Evolutionary conservation across 2,888 invertebrate genomes (phyloP).

Genomic region (Campoletis raptor): DNA sequence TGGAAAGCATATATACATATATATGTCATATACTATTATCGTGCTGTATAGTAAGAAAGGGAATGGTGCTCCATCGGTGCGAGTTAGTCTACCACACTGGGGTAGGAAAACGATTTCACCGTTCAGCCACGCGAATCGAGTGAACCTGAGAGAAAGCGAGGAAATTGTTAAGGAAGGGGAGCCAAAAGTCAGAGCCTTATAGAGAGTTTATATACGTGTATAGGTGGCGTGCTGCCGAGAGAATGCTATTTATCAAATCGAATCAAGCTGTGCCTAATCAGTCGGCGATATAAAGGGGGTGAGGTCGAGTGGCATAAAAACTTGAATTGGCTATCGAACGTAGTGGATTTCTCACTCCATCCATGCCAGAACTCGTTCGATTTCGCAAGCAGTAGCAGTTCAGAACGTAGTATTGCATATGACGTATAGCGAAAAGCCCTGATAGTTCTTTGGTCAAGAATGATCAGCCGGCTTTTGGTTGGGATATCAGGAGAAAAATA

Average conservation of each 20-base stretch:
- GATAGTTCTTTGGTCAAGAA: background rate
- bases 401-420: slow-evolving; percentile 23
- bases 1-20: slow-evolving; percentile 43
- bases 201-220: slow-evolving; percentile 34
- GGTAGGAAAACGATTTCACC: slow-evolving; percentile 67
- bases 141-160: slow-evolving; percentile 57
- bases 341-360: slow-evolving; percentile 44
- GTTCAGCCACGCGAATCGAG: slow-evolving; percentile 69
- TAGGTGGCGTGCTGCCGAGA: slow-evolving; percentile 42
- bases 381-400: slow-evolving; percentile 3
- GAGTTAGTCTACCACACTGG: slow-evolving; percentile 65
- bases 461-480: background rate
- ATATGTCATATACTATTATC: slow-evolving; percentile 37
- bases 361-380: slow-evolving; percentile 20
- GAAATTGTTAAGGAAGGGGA: slow-evolving; percentile 46
- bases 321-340: slow-evolving; percentile 76
- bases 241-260: slow-evolving; percentile 78
- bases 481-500: background rate
- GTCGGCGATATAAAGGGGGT: slow-evolving; percentile 73
- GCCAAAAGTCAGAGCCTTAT: slow-evolving; percentile 44
- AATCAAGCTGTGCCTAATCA: slow-evolving; percentile 78
- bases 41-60: slow-evolving; percentile 44
- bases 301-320: slow-evolving; percentile 75
- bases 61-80: slow-evolving; percentile 49
- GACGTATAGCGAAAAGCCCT: background rate